Percentiles rank a stretch among this genome's conserved stretches.
phyloP scores from a whole-genome alignment of 2,113 vertebrate genomes.

The Lagopus leucura region DNA sequence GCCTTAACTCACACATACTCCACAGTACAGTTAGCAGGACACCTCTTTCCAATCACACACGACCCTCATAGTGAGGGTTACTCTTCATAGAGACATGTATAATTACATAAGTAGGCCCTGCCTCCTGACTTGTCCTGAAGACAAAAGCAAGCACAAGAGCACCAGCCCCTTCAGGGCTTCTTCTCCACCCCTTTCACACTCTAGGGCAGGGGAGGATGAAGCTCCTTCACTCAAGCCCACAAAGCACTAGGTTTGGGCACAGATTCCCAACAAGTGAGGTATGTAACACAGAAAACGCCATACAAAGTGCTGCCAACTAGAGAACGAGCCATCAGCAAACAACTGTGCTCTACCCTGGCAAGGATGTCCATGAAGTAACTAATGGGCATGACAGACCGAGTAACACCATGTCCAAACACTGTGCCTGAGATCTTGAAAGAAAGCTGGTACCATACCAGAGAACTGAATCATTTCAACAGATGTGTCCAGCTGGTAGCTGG shows the following conservation, averaged over 20 bases:
- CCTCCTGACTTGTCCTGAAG: neutral
- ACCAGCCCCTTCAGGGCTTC: neutral
- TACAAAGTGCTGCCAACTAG: neutral
- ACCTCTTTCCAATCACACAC: neutral
- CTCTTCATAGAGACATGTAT: neutral
- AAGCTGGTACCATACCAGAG: neutral
- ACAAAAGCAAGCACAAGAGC: neutral
- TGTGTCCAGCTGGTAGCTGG: neutral
- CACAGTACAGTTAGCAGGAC: neutral
- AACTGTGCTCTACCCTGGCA: accelerated
- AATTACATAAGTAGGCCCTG: neutral
- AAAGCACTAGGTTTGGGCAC: neutral
- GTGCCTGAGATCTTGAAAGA: neutral
- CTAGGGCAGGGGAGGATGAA: neutral
- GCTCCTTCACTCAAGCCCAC: neutral
- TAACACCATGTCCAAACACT: neutral
- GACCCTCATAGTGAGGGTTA: neutral
- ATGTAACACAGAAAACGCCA: neutral
- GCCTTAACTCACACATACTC: neutral
- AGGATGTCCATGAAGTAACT: neutral
- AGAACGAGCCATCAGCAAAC: neutral
- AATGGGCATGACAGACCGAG: neutral
- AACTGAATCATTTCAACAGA: neutral
- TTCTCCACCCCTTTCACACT: neutral
- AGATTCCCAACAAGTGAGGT: neutral